Conservation (phyloP, 2,888 invertebrate genomes). For the Andrena chrysosceles region DNA sequence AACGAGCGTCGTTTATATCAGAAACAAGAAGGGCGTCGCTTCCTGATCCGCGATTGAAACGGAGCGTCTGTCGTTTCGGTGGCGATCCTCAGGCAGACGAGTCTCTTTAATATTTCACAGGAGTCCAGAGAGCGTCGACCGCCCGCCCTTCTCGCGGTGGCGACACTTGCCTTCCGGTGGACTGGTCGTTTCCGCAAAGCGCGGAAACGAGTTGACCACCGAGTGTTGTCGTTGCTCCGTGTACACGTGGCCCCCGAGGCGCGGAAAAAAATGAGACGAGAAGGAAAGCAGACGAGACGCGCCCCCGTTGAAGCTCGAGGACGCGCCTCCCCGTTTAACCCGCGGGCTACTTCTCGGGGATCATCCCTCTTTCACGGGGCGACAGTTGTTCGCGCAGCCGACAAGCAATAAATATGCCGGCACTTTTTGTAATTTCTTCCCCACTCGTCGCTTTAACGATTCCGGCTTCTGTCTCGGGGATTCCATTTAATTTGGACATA, state of each 20-base stretch:
- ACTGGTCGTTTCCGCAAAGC: slow-evolving; percentile 35
- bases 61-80: neutral
- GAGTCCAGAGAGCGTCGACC: slow-evolving; percentile 21
- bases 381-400: neutral
- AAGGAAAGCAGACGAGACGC: neutral
- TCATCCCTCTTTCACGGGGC: neutral
- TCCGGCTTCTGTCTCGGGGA: neutral
- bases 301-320: slow-evolving; percentile 12
- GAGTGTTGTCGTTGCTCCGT: slow-evolving; percentile 45
- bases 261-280: neutral
- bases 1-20: slow-evolving; percentile 23
- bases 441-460: neutral
- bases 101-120: slow-evolving; percentile 56
- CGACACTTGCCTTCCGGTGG: slow-evolving; percentile 43
- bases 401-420: neutral
- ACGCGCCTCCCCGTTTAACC: slow-evolving; percentile 22
- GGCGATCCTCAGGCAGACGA: slow-evolving; percentile 11
- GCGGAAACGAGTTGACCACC: slow-evolving; percentile 53
- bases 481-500: neutral
- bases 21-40: slow-evolving; percentile 28
- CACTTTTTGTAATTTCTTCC: neutral
- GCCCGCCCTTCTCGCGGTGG: neutral
- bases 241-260: slow-evolving; percentile 47
- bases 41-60: slow-evolving; percentile 23
- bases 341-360: slow-evolving; percentile 23